A percentile compares a stretch with the other conserved stretches of the same genome.
Conservation (phyloP, 2,888 invertebrate genomes). For the Coenonympha glycerion region DNA sequence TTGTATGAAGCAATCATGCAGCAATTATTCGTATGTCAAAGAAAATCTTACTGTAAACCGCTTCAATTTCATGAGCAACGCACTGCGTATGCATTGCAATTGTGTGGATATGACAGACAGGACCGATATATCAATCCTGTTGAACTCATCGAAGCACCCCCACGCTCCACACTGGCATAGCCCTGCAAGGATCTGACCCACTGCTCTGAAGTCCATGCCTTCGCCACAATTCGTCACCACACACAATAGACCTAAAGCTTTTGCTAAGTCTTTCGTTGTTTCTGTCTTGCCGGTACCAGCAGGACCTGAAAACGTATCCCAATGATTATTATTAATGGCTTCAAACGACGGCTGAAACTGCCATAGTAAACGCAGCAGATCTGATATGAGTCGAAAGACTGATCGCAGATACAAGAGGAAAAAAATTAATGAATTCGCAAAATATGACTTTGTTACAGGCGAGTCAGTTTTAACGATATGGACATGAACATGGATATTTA, state of each 20-base stretch:
- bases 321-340: not conserved
- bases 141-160: slow-evolving; percentile 98
- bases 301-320: slow-evolving; percentile 66
- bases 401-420: too few species aligned
- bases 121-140: slow-evolving; percentile 93
- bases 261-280: slow-evolving; percentile 93
- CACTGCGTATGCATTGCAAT: slow-evolving; percentile 91
- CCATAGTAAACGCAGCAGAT: too few species aligned
- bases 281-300: slow-evolving; percentile 94
- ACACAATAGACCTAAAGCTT: slow-evolving; percentile 88
- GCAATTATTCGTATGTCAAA: too few species aligned
- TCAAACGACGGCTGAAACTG: too few species aligned
- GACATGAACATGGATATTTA: not conserved
- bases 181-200: slow-evolving; percentile 80
- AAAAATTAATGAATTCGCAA: too few species aligned
- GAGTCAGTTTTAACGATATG: too few species aligned
- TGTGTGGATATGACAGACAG: slow-evolving; percentile 95
- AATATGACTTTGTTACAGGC: too few species aligned
- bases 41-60: slow-evolving; percentile 79
- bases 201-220: slow-evolving; percentile 92
- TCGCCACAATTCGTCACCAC: slow-evolving; percentile 95
- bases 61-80: slow-evolving; percentile 83
- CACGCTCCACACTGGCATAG: slow-evolving; percentile 93
- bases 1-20: too few species aligned
- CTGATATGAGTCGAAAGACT: too few species aligned